Conservation (phyloP, 2,797 vertebrate genomes). For the Crenichthys baileyi region DNA sequence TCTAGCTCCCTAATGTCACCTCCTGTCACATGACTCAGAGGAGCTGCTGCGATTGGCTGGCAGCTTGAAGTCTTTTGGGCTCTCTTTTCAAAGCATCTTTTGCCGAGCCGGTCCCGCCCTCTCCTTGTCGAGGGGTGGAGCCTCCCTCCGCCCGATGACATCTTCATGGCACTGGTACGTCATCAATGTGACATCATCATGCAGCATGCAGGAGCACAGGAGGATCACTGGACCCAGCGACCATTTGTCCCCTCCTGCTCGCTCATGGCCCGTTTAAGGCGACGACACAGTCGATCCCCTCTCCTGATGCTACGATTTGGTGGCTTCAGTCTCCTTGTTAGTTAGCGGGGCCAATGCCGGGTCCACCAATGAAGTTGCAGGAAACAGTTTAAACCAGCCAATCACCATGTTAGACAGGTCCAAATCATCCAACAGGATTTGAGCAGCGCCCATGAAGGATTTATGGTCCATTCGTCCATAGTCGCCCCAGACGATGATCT, state of each 20-base stretch:
- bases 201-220: conserved; percentile 90
- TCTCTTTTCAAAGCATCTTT: conserved; percentile 36
- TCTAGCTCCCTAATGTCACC: conserved; percentile 22
- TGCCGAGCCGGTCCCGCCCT: conserved; percentile 6
- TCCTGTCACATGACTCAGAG: conserved; percentile 38
- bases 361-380: conserved; percentile 95
- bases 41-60: conserved; percentile 54
- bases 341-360: conserved; percentile 94
- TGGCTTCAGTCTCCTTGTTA: conserved; percentile 91
- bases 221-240: conserved; percentile 69
- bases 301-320: conserved; percentile 80
- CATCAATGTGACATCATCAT: conserved; percentile 79
- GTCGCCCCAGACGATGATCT: conserved; percentile 99
- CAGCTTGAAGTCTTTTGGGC: conserved; percentile 29
- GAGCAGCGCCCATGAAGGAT: conserved; percentile 97
- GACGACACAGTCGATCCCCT: neutral
- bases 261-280: conserved; percentile 65
- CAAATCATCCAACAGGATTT: conserved; percentile 96
- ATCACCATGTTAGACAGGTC: conserved; percentile 98
- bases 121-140: conserved; percentile 5
- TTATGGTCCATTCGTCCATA: conserved; percentile 99
- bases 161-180: conserved; percentile 25
- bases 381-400: conserved; percentile 99
- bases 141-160: conserved; percentile 74
- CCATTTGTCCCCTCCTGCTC: neutral